A percentile compares a stretch with the other conserved stretches of the same genome.
Conservation (phyloP, 2,888 invertebrate genomes). For the Xestia sexstrigata region DNA sequence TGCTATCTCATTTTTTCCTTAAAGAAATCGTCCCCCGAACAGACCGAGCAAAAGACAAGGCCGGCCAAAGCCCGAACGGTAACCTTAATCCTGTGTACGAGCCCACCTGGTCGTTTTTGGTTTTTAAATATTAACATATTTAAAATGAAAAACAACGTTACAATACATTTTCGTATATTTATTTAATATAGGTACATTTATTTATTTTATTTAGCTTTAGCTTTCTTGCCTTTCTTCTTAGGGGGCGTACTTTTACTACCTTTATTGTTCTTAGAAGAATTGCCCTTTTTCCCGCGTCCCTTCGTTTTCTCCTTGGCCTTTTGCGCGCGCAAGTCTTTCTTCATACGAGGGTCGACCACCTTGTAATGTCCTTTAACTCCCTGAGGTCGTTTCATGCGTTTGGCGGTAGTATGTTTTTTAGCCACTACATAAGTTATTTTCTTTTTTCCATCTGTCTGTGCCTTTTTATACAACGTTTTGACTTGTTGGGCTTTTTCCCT, state of each 20-base stretch:
- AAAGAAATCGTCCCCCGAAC: background rate
- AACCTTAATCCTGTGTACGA: conserved; percentile 1
- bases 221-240: conserved; percentile 74
- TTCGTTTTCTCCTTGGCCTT: conserved; percentile 92
- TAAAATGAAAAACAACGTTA: conserved; percentile 15
- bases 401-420: conserved; percentile 95
- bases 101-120: background rate
- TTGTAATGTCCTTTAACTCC: conserved; percentile 98
- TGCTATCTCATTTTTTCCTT: background rate
- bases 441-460: conserved; percentile 95
- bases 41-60: background rate
- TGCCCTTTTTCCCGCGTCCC: conserved; percentile 85
- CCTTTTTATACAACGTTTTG: conserved; percentile 98
- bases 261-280: conserved; percentile 69
- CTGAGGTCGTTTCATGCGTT: conserved; percentile 94
- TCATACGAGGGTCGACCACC: conserved; percentile 99
- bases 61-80: background rate
- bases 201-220: conserved; percentile 77
- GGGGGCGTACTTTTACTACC: conserved; percentile 65
- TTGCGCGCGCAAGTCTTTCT: conserved; percentile 96
- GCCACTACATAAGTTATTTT: conserved; percentile 98
- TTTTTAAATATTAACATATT: conserved; percentile 11
- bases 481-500: conserved; percentile 98
- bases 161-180: conserved; percentile 20
- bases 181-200: background rate